These are phyloP conservation scores for Atopsyche davidsoni DNA, from an alignment of 1,140 invertebrate species.

Conservation along the genomic window DNA sequence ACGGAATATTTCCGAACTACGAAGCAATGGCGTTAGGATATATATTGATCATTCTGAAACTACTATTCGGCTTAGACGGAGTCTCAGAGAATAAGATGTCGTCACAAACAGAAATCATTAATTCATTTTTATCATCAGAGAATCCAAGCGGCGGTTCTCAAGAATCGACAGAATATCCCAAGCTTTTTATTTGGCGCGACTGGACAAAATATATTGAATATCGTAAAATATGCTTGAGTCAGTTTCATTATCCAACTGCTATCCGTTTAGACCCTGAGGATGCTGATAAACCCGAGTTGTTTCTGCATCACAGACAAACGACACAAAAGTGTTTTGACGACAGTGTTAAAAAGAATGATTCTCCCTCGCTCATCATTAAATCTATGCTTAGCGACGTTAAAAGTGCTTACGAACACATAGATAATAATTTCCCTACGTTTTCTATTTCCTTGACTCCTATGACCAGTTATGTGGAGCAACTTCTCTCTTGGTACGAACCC, in stretches of 20 bases:
- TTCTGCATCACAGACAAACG: slow-evolving; percentile 25
- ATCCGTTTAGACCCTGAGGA: slow-evolving; percentile 33
- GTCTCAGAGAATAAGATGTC: slow-evolving; percentile 55
- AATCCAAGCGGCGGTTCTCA: slow-evolving; percentile 2
- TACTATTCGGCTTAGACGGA: slow-evolving; percentile 58
- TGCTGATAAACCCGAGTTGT: slow-evolving; percentile 18
- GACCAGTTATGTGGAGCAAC: slow-evolving; percentile 8
- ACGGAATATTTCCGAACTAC: slow-evolving; percentile 46
- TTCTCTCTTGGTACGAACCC: slow-evolving; percentile 18
- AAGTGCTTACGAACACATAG: slow-evolving; percentile 5
- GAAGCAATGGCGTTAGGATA: slow-evolving; percentile 57
- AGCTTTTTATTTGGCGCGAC: slow-evolving; percentile 54
- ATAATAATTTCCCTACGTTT: slow-evolving; percentile 25
- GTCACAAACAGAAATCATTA: slow-evolving; percentile 44
- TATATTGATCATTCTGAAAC: slow-evolving; percentile 57
- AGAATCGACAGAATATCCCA: background rate
- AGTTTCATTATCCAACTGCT: slow-evolving; percentile 51
- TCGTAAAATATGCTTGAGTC: slow-evolving; percentile 47
- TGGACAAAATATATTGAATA: slow-evolving; percentile 59
- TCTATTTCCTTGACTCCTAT: slow-evolving; percentile 18
- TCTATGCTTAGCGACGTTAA: slow-evolving; percentile 16
- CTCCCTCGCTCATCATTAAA: slow-evolving; percentile 16
- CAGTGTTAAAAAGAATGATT: slow-evolving; percentile 11
- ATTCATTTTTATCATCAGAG: slow-evolving; percentile 33
- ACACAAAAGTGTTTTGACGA: slow-evolving; percentile 12